Evolutionary conservation across 2,797 vertebrate species (phyloP).

Genomic region (Typhlichthys subterraneus): DNA sequence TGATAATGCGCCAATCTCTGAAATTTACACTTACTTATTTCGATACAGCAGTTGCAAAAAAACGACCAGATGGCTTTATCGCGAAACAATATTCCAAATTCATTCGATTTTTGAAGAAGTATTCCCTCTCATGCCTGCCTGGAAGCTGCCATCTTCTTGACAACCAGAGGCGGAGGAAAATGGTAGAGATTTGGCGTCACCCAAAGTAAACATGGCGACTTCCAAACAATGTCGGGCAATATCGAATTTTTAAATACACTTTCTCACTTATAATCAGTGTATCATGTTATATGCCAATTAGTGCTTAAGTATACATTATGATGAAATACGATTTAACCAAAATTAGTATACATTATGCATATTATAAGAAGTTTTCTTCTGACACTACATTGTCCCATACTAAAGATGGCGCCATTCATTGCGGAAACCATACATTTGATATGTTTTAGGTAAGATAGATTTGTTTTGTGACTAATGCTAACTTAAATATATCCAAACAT

Average conservation of each 20-base stretch:
- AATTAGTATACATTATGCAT: constrained; percentile 18
- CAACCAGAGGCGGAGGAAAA: constrained; percentile 82
- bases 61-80: constrained; percentile 59
- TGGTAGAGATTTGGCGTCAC: constrained; percentile 73
- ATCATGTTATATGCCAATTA: rapidly evolving
- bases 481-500: no score
- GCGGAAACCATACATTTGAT: constrained; percentile 34
- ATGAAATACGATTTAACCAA: neutral
- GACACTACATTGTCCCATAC: constrained; percentile 75
- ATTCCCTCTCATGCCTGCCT: constrained; percentile 88
- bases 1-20: constrained; percentile 10
- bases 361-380: constrained; percentile 53
- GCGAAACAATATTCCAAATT: constrained; percentile 70
- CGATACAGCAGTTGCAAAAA: constrained; percentile 69
- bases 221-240: constrained; percentile 20
- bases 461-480: neutral
- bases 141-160: constrained; percentile 96
- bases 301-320: neutral
- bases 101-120: constrained; percentile 79
- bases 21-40: constrained; percentile 67
- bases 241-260: constrained; percentile 13
- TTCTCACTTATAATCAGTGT: neutral
- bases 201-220: constrained; percentile 79
- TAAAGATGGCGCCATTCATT: constrained; percentile 78
- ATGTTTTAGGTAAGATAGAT: constrained; percentile 9